Base-by-base conservation (phyloP, 2,113 vertebrate genomes). In the Osmerus mordax region DNA sequence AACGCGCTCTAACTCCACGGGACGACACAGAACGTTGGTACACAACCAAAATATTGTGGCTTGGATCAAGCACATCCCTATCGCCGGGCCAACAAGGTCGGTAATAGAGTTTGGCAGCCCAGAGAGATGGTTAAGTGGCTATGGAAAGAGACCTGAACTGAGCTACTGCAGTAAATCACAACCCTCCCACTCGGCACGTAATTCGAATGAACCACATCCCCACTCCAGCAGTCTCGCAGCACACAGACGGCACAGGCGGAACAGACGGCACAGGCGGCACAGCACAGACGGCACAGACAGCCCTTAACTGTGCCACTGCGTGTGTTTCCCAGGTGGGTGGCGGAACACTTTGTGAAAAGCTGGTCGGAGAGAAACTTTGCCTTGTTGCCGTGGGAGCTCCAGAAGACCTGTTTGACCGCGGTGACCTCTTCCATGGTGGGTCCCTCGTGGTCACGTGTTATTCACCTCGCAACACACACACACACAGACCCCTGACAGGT, bases 311-410 rank as follows among this genome's bases (percentile, higher is more conserved):
- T 47, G 41, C 5, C 9, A 47, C 21, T 60, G 14, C 19, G 23
- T 68, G 36, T 71, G n/a, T 2, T 82, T 75, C 80, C 87, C 86
- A 98, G 96, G 78, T 98, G 94, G 94, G 89, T 96, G 73, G 90
- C 91, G 84, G 95, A 95, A 74, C 92, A 98, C 90, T 98, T 93
- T 88, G 90, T 94, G 86, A 97, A 93, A 79, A 94, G 94, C 78
- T 96, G 96, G 93, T 95, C 94, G 70, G 96, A 97, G 67, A 94
- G 93, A 84, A 96, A 91, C 82, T 98, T 98, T 88, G 93, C 95
- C 79, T 91, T 87, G 81, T 85, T 98, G 86, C 88, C 94, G 70
- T 68, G 84, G 51, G 96, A 96, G 69, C 92, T 98, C 77, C 96
- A 98, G 70, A 93, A 90, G 85, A 91, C 85, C 69, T 98, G 95